phyloP scores from a whole-genome alignment of 2,797 vertebrate genomes.

The Cyprinella venusta region DNA sequence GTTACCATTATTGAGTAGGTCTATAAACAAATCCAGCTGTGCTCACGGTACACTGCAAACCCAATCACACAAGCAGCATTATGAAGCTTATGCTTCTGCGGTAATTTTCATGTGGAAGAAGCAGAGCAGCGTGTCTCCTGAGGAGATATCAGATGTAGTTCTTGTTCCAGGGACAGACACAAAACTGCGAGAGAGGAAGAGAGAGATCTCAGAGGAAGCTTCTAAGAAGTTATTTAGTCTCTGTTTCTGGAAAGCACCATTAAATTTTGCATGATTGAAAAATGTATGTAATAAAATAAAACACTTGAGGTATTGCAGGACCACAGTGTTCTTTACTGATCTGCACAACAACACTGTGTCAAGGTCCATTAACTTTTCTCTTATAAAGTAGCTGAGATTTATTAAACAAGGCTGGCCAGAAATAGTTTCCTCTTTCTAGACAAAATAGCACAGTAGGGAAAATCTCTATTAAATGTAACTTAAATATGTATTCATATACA shows the following conservation, averaged over 20 bases:
- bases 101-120: slow-evolving; percentile 41
- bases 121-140: slow-evolving; percentile 34
- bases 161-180: slow-evolving; percentile 20
- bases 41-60: slow-evolving; percentile 33
- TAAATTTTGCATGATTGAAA: slow-evolving; percentile 42
- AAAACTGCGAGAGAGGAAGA: slow-evolving; percentile 5
- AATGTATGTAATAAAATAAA: slow-evolving; percentile 38
- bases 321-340: slow-evolving; percentile 27
- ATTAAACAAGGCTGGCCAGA: neutral
- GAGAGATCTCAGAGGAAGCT: slow-evolving; percentile 39
- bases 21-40: slow-evolving; percentile 32
- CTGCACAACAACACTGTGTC: slow-evolving; percentile 7
- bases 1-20: slow-evolving; percentile 23
- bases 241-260: slow-evolving; percentile 29
- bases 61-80: slow-evolving; percentile 32
- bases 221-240: slow-evolving; percentile 46
- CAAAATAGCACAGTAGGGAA: neutral
- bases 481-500: neutral
- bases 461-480: neutral
- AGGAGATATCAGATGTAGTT: slow-evolving; percentile 28
- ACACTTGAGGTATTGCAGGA: slow-evolving; percentile 32
- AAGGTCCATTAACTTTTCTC: neutral
- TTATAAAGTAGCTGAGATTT: neutral
- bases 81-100: slow-evolving; percentile 1
- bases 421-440: neutral